Base-by-base conservation (phyloP, 2,888 invertebrate genomes). In the Eremobia ochroleuca region DNA sequence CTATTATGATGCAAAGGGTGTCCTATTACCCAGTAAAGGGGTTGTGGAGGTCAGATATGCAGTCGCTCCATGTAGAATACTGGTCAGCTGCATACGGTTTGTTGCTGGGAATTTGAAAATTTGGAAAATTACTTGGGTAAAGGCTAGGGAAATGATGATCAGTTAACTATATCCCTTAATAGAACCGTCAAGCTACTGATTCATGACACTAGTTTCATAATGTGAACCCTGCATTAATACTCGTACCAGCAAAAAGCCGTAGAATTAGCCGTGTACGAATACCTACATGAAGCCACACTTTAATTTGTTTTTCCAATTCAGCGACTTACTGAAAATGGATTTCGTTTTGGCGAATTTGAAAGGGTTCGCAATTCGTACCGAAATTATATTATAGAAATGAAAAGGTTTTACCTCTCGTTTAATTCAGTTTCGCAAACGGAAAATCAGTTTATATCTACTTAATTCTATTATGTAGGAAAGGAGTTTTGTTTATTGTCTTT, bases 281-380 rank as follows among this genome's bases (percentile, higher is more conserved):
- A 82, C 31, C 2, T n/a, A n/a, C n/a, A 64, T 37, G 72, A 83
- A 78, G 58, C 72, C 83, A 71, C 65, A 64, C n/a, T 59, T 52
- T 71, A 80, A 85, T 85, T 68, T 85, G 55, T 76, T 82, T 77
- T 68, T 37, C 69, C 82, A 49, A 85, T 77, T 77, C 72, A 77
- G 65, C 46, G 59, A 64, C 49, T 71, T 67, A 55, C 37, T 52
- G 34, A 77, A 77, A 77, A 80, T 64, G 68, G 73, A 62, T 74
- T 83, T 61, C 28, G 69, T 66, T 77, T 49, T 37, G 31, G 6
- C 4, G 62, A 77, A 70, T 77, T 70, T 43, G 74, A 74, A 77
- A 74, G 74, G 82, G 77, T 72, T 74, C 65, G 58, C 65, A 71
- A 81, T 72, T 82, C 64, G 77, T 72, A 52, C 73, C 31, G 62